phyloP scores from a whole-genome alignment of 2,888 invertebrate genomes.

The Plebejus argus region DNA sequence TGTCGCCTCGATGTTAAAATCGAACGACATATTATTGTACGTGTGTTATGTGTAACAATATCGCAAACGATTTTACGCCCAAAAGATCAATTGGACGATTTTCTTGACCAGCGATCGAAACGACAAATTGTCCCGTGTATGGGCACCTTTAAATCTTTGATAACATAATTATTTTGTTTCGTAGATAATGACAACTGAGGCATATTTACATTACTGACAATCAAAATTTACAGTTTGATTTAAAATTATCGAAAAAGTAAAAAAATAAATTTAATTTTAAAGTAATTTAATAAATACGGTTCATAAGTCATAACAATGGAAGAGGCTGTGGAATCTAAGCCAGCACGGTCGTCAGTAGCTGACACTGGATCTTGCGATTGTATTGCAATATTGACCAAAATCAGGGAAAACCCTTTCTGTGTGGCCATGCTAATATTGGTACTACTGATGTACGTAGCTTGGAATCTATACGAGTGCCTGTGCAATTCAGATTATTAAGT shows the following conservation, averaged over 20 bases:
- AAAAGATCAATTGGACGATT: too few species aligned
- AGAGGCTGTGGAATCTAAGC: background rate
- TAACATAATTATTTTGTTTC: too few species aligned
- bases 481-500: constrained; percentile 4
- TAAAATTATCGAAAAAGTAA: background rate
- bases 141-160: too few species aligned
- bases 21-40: too few species aligned
- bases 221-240: background rate
- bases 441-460: background rate
- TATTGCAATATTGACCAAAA: constrained; percentile 5
- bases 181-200: too few species aligned
- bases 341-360: background rate
- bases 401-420: constrained; percentile 4
- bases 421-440: background rate
- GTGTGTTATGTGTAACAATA: too few species aligned
- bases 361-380: background rate
- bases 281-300: background rate
- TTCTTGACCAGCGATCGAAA: too few species aligned
- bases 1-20: too few species aligned
- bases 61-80: too few species aligned
- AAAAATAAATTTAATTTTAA: background rate
- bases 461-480: constrained; percentile 1
- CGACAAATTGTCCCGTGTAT: too few species aligned
- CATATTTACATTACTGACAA: background rate
- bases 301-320: background rate